Base-by-base conservation (phyloP, 2,797 vertebrate species). In the Typhlichthys subterraneus region DNA sequence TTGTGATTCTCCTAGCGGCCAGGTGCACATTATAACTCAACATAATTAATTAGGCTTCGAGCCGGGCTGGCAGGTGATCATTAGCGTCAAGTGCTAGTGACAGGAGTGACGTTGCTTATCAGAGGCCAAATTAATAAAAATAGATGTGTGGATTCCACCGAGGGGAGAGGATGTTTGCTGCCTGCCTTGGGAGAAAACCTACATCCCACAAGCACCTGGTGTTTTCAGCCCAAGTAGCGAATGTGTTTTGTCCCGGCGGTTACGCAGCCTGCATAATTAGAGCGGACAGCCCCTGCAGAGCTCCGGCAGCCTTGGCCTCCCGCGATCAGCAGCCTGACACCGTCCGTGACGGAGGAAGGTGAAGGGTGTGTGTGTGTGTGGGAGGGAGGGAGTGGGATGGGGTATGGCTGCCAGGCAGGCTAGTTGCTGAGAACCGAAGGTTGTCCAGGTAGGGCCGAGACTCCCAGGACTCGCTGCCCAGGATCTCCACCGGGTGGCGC, bases 21-120 rank as follows among this genome's bases (percentile, higher is more conserved):
- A 61, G 78, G 77, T 83, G 77, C 70, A 82, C 75, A 84, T 85
- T 19, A 14, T 10, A 19, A 52, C 17, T 14, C 49, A 50, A 73
- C 79, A 76, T 82, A 82, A 90, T 90, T 85, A 87, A 89, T 86
- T 72, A 77, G 73, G 5, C 19, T 53, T 29, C 2, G 67, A 53
- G 11, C 29, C 66, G 69, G 71, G 77, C 53, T 67, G 78, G 80
- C 75, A 84, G 84, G 79, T 86, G 85, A 89, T 90, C 82, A 77
- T 82, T 85, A 84, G 84, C 74, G 76, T 72, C 59, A 75, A 72
- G 67, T 49, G 45, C 64, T 69, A 67, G 66, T 68, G 69, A 79
- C 72, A 57, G 54, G 59, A 68, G 65, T 31, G 64, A 77, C 78
- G 81, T 66, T 60, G 31, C 65, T 52, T 56, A 63, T 77, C 53